These are phyloP conservation scores for Alloscopus bannaensis DNA, from an alignment of 2,888 invertebrate species.

Conservation along the genomic window DNA sequence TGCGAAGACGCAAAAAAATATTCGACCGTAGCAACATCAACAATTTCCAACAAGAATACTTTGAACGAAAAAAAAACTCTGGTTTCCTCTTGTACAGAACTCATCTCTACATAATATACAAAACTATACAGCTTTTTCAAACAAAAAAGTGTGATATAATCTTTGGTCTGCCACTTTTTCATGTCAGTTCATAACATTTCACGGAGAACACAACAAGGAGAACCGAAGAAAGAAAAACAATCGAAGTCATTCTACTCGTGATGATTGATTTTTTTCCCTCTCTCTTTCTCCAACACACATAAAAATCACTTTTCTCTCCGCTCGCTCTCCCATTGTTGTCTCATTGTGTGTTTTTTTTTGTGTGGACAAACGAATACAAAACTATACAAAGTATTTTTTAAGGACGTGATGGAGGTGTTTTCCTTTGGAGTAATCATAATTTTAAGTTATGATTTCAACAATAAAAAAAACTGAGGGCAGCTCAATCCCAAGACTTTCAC, in stretches of 20 bases:
- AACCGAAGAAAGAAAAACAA: constrained; percentile 11
- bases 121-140: no score
- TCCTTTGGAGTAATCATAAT: no score
- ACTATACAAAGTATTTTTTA: no score
- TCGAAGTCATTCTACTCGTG: constrained; percentile 25
- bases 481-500: constrained; percentile 56
- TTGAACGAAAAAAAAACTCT: no score
- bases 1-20: constrained; percentile 35
- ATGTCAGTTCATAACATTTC: neutral
- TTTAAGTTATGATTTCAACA: no score
- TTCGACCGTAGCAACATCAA: no score
- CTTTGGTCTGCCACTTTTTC: constrained; percentile 57
- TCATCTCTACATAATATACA: constrained; percentile 36
- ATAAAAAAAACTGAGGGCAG: constrained; percentile 45
- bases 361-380: no score
- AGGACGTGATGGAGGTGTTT: constrained; percentile 8
- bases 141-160: constrained; percentile 63
- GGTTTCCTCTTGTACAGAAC: constrained; percentile 11
- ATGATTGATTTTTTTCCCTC: no score
- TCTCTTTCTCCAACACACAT: neutral
- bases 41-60: no score
- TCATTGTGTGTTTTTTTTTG: no score
- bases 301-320: no score
- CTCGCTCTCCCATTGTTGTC: no score
- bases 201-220: neutral